Base-by-base conservation (phyloP, 92 coral and sea anemone genomes). In the Blastomussa wellsi region DNA sequence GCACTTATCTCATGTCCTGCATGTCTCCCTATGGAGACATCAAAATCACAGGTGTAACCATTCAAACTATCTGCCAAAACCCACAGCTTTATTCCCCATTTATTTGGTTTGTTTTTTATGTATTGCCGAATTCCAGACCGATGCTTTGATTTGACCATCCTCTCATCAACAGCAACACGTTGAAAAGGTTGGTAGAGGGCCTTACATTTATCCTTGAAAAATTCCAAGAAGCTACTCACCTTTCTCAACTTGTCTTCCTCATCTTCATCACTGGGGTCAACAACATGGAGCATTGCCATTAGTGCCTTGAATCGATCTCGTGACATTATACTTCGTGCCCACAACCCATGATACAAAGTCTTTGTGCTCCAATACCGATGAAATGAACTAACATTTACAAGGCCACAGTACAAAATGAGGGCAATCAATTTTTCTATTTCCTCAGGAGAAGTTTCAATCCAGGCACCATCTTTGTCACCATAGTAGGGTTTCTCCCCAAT, bases 81-180 rank as follows among this genome's bases (percentile, higher is more conserved):
- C 94, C 94, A 88, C 64, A 91, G 76, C 60, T 88, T 91, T 48
- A 88, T 78, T 0, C 87, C 91, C 86, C 91, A 87, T 29, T 87
- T n/a, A n/a, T n/a, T n/a, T n/a, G n/a, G n/a, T n/a, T n/a, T n/a
- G n/a, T n/a, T n/a, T n/a, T n/a, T n/a, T n/a, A n/a, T n/a, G n/a
- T n/a, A n/a, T n/a, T n/a, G n/a, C n/a, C n/a, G n/a, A n/a, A n/a
- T n/a, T n/a, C n/a, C n/a, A n/a, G n/a, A n/a, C n/a, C n/a, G n/a
- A n/a, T n/a, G n/a, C n/a, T 89, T 89, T 17, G 94, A 88, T 80
- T 91, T 91, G 16, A 89, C 94, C 94, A 88, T 84, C 44, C 88
- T 42, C 62, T 89, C 95, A 37, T 92, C 95, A 29, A 92, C 84
- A 78, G 91, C 90, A 12, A 92, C 86, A 15, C 60, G 79, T 60